Conservation (phyloP, 2,888 invertebrate species). For the Agapetus fuscipes region DNA sequence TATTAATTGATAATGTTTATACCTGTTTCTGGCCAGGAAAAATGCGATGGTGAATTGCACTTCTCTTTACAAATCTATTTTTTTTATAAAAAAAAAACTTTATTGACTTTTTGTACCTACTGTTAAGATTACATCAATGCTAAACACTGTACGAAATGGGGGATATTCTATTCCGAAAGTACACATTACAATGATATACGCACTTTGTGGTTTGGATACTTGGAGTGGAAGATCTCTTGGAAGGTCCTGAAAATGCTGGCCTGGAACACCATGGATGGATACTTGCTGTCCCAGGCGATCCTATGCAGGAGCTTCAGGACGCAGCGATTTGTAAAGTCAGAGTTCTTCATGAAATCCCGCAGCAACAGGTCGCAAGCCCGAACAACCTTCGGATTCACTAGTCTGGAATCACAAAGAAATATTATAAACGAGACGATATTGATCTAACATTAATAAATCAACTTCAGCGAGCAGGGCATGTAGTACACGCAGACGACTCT, state of each 20-base stretch:
- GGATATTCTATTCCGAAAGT: no score
- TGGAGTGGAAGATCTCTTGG: constrained; percentile 60
- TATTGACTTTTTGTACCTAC: no score
- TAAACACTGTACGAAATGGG: no score
- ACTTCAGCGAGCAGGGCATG: no score
- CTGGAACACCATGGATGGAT: constrained; percentile 82
- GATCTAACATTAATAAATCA: not conserved
- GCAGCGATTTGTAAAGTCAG: constrained; percentile 73
- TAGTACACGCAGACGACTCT: no score
- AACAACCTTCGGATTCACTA: constrained; percentile 71
- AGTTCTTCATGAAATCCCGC: constrained; percentile 66
- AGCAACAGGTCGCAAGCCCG: constrained; percentile 68
- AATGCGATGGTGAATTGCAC: no score
- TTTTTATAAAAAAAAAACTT: no score
- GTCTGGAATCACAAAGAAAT: constrained; percentile 42
- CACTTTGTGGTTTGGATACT: constrained; percentile 57
- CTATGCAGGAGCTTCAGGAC: constrained; percentile 84
- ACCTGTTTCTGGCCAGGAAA: no score
- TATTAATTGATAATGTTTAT: no score
- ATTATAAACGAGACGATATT: constrained; percentile 5
- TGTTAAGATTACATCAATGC: no score
- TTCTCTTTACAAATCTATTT: no score
- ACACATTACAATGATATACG: no score
- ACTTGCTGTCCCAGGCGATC: constrained; percentile 79
- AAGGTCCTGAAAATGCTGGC: constrained; percentile 78